Base-by-base conservation (phyloP, 2,888 invertebrate genomes). In the Leuctra nigra region DNA sequence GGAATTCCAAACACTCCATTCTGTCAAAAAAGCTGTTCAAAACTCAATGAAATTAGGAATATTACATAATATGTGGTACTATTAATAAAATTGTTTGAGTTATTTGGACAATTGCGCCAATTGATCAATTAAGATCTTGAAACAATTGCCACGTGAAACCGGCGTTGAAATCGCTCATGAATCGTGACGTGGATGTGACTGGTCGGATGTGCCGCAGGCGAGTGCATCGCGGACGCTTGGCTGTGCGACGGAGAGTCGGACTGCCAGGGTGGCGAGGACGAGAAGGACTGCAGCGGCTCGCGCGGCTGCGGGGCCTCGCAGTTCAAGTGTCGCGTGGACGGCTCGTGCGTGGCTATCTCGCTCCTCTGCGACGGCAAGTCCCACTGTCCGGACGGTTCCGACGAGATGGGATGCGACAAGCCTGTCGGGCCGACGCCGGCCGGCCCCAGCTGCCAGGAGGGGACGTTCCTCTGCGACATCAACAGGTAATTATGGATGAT, bases 211-310 rank as follows among this genome's bases (percentile, higher is more conserved):
- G 18, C 58, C n/a, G 66, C 62, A 67, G 76, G 82, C 1, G 75
- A 75, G 4, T 83, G 85, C 63, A 82, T 88, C 59, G 73, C 75
- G 33, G 71, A 77, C 54, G 68, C 79, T 0, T 81, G 79, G 77
- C 74, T 82, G 0, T 86, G 85, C 66, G 84, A 86, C 65, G 76
- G 77, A 0, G 70, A 73, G 2, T 66, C 68, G 0, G 84, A 86
- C 65, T 85, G 84, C 66, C 62, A 66, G 0, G 68, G 68, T 9
- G 78, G 79, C 13, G 83, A 83, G 63, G 87, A 87, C 65, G 87
- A 87, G 68, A 65, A 67, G 1, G 71, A 74, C 60, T 80, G 79
- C 62, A 68, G 69, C 14, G 70, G 64, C 63, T 71, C 58, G 39
- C 69, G 62, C 58, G 41, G 55, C 46, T 66, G 66, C 55, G 61